Percentiles rank a stretch among this genome's conserved stretches.
Evolutionary conservation across 1,140 invertebrate genomes (phyloP).

Genomic region (Leptinotarsa texana): DNA sequence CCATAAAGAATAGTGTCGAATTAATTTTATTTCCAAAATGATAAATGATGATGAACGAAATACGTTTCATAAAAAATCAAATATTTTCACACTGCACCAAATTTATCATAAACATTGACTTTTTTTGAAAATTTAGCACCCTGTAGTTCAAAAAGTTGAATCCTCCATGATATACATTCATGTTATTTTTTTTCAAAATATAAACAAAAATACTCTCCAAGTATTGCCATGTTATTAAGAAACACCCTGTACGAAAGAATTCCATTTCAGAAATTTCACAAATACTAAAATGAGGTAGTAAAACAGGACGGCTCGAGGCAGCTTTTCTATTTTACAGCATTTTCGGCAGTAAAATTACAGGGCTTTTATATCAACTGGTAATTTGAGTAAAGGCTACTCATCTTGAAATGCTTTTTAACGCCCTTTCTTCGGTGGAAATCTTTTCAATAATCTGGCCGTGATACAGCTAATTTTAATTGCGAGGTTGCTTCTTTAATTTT

Average conservation of each 20-base stretch:
- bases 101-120: background rate
- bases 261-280: slow-evolving; percentile 45
- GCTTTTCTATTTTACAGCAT: slow-evolving; percentile 38
- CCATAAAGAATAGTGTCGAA: too few species aligned
- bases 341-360: slow-evolving; percentile 46
- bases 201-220: too few species aligned
- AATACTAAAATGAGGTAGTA: slow-evolving; percentile 43
- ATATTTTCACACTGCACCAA: too few species aligned
- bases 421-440: slow-evolving; percentile 9
- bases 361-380: slow-evolving; percentile 38
- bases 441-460: slow-evolving; percentile 32
- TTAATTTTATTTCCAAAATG: too few species aligned
- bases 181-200: too few species aligned
- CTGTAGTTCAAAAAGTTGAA: too few species aligned
- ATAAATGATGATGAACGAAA: too few species aligned
- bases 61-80: too few species aligned
- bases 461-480: slow-evolving; percentile 44
- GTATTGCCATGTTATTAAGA: too few species aligned
- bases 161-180: too few species aligned
- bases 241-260: slow-evolving; percentile 24
- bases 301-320: slow-evolving; percentile 33
- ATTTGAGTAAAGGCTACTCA: slow-evolving; percentile 49
- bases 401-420: slow-evolving; percentile 33
- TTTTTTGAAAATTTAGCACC: background rate
- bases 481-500: slow-evolving; percentile 33